Evolutionary conservation across 64 coral and sea anemone genomes (phyloP).

Genomic region (Dendrophyllia cribrosa): DNA sequence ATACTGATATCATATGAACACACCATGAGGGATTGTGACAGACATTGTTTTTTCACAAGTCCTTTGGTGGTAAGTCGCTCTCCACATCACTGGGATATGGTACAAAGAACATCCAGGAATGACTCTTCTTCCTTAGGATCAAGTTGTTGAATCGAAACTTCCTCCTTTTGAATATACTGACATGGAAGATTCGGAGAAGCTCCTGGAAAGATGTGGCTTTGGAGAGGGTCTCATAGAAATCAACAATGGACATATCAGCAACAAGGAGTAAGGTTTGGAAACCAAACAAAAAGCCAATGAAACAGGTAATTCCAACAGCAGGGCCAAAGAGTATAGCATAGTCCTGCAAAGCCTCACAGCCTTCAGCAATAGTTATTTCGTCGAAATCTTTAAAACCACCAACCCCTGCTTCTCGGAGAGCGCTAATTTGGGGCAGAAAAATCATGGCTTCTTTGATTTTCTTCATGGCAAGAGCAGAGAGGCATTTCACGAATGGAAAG

Average conservation of each 20-base stretch:
- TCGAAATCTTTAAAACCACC: slow-evolving; percentile 1
- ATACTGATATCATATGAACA: too few relatives aligned
- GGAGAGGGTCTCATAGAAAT: slow-evolving; percentile 90
- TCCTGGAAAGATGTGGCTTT: slow-evolving; percentile 77
- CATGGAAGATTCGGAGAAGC: slow-evolving; percentile 70
- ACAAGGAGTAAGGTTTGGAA: slow-evolving; percentile 83
- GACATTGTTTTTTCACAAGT: slow-evolving; percentile 32
- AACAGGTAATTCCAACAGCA: slow-evolving; percentile 55
- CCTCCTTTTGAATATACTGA: slow-evolving; percentile 81
- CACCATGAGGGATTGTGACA: background rate
- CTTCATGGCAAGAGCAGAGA: slow-evolving; percentile 33
- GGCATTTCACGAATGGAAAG: slow-evolving; percentile 81
- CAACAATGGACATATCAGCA: slow-evolving; percentile 88
- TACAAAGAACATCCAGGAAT: slow-evolving; percentile 84
- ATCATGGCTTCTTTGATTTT: slow-evolving; percentile 47
- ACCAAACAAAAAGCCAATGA: slow-evolving; percentile 72
- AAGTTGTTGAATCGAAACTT: slow-evolving; percentile 76
- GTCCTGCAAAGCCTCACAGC: slow-evolving; percentile 58
- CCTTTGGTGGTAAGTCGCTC: slow-evolving; percentile 18
- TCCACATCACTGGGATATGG: slow-evolving; percentile 76
- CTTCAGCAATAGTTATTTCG: slow-evolving; percentile 16
- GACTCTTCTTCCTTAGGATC: slow-evolving; percentile 60
- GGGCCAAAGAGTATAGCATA: slow-evolving; percentile 79
- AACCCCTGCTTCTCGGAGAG: slow-evolving; percentile 31
- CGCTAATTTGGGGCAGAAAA: slow-evolving; percentile 19